A percentile compares a stretch with the other conserved stretches of the same genome.
Evolutionary conservation across 2,113 vertebrate species (phyloP).

Genomic region (Brachyistius frenatus): DNA sequence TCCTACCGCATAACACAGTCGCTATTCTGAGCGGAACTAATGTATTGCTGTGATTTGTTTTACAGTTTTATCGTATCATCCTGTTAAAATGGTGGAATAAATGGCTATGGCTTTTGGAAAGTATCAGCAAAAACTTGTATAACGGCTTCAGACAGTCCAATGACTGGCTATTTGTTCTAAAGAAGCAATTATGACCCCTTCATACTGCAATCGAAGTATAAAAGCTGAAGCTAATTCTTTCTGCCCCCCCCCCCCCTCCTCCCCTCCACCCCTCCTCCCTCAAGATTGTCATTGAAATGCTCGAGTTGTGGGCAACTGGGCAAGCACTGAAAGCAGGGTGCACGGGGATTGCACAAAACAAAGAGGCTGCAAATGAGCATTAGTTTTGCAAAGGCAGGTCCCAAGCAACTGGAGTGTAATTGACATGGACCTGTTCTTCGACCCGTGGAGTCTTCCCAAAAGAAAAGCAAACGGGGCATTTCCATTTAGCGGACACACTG

Average conservation of each 20-base stretch:
- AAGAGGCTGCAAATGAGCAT: slow-evolving; percentile 44
- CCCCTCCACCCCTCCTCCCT: slow-evolving; percentile 2
- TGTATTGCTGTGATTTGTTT: neutral
- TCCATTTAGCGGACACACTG: slow-evolving; percentile 41
- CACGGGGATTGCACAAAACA: slow-evolving; percentile 32
- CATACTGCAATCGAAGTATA: slow-evolving; percentile 23
- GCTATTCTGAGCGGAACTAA: neutral
- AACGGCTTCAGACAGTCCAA: neutral
- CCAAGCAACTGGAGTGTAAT: slow-evolving; percentile 61
- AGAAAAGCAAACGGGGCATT: slow-evolving; percentile 57
- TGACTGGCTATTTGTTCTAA: slow-evolving; percentile 20
- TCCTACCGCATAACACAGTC: neutral
- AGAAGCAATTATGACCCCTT: slow-evolving; percentile 35
- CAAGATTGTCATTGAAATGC: slow-evolving; percentile 43
- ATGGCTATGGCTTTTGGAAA: neutral
- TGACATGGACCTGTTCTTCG: slow-evolving; percentile 45
- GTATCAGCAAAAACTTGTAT: neutral
- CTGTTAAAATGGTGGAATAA: neutral
- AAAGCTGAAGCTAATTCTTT: slow-evolving; percentile 48
- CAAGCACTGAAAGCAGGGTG: slow-evolving; percentile 20
- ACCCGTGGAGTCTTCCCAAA: slow-evolving; percentile 51
- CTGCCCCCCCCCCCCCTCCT: neutral
- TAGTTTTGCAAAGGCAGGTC: slow-evolving; percentile 49
- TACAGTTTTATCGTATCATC: neutral
- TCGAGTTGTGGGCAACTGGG: slow-evolving; percentile 40